Base-by-base conservation (phyloP, 2,888 invertebrate genomes). In the Tholera decimalis region DNA sequence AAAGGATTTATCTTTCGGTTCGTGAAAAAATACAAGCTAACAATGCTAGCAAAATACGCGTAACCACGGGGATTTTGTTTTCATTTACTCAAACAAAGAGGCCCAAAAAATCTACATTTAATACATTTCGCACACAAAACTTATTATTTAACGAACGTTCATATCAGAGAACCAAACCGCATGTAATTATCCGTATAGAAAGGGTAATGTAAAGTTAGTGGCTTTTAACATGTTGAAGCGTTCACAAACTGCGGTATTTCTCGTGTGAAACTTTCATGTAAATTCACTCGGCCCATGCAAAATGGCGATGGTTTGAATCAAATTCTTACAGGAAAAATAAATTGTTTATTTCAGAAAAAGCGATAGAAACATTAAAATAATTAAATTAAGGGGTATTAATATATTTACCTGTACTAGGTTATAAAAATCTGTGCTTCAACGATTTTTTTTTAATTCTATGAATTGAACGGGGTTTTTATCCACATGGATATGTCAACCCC, bases 171-270 rank as follows among this genome's bases (percentile, higher is more conserved):
- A 78, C 70, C 76, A 81, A 85, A 86, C 88, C 88, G 79, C 87
- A 85, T 71, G 88, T 89, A 90, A 91, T 91, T 91, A 91, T 89
- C 84, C 85, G 68, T 84, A 85, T 88, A 87, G 89, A 89, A 88
- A 86, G 87, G 88, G 88, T 88, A 90, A 89, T 91, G 89, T 91
- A 91, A 93, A 92, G 89, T 91, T 90, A 89, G 90, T 88, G 87
- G 91, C 90, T 91, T 91, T 91, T 90, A 91, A 91, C 91, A 90
- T 91, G 91, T 88, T 91, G 83, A 89, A 93, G 89, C 89, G 89
- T 88, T 91, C 86, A 88, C 89, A 92, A 92, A 92, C 92, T 91
- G 90, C 82, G 90, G 89, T 87, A 84, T 88, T 88, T 80, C 85
- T 83, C 85, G 86, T 84, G 85, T 77, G 83, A 85, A 92, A 92